Evolutionary conservation across 64 coral and sea anemone species (phyloP).

Genomic region (Stichodactyla mertensii): DNA sequence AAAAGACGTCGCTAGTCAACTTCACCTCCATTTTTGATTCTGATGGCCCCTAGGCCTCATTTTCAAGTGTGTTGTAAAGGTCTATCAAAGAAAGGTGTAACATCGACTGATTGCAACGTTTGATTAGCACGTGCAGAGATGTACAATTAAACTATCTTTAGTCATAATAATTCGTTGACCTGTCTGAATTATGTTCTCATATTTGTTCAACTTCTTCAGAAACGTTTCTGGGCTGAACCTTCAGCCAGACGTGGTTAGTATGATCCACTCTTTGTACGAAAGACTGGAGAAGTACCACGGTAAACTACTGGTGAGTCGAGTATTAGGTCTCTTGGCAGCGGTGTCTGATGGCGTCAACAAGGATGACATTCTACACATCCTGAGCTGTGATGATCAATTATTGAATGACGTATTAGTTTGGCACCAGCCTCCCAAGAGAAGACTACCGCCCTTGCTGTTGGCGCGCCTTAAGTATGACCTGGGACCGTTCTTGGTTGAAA

Average conservation of each 20-base stretch:
- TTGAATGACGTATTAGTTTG: constrained; percentile 39
- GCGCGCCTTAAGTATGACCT: constrained; percentile 40
- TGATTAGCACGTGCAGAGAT: too few species aligned
- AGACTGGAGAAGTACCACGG: constrained; percentile 53
- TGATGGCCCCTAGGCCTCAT: too few species aligned
- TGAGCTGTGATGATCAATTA: constrained; percentile 47
- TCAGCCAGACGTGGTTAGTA: constrained; percentile 27
- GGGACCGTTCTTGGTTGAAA: constrained; percentile 48
- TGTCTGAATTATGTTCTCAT: not conserved
- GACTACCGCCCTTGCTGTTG: constrained; percentile 39
- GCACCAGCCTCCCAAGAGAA: constrained; percentile 47
- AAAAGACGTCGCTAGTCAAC: too few species aligned
- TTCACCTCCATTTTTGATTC: too few species aligned
- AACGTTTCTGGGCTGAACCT: constrained; percentile 17
- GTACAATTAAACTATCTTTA: too few species aligned
- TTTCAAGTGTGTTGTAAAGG: too few species aligned
- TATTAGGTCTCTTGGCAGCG: constrained; percentile 32
- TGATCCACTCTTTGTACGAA: constrained; percentile 45
- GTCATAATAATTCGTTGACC: too few species aligned
- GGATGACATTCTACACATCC: constrained; percentile 43
- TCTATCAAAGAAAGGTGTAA: too few species aligned
- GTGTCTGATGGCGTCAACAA: constrained; percentile 37
- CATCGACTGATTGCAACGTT: too few species aligned
- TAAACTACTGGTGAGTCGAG: constrained; percentile 21
- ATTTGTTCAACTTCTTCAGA: not conserved